Conservation (phyloP, 2,888 invertebrate species). For the Tortricodes alternella region DNA sequence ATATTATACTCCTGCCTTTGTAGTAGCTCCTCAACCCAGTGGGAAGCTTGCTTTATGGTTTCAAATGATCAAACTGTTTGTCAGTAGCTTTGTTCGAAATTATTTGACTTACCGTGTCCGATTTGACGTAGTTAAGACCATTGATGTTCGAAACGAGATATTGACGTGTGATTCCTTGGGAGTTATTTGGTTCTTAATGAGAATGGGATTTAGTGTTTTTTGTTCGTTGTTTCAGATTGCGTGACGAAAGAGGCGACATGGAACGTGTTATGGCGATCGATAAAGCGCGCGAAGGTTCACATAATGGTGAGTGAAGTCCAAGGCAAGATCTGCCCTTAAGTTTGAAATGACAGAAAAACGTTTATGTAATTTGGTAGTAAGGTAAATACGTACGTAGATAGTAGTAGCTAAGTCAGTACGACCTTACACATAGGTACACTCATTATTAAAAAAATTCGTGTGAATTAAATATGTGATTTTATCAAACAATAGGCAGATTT, state of each 20-base stretch:
- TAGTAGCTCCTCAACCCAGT: slow-evolving; percentile 74
- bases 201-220: slow-evolving; percentile 17
- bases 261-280: slow-evolving; percentile 91
- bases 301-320: slow-evolving; percentile 87
- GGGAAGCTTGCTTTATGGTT: slow-evolving; percentile 80
- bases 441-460: too few relatives aligned
- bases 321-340: not conserved
- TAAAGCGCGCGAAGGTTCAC: slow-evolving; percentile 93
- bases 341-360: not conserved
- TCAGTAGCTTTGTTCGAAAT: slow-evolving; percentile 75
- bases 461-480: too few relatives aligned
- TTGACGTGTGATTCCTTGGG: slow-evolving; percentile 46
- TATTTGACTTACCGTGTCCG: slow-evolving; percentile 68
- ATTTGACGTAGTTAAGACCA: slow-evolving; percentile 54
- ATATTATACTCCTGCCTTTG: slow-evolving; percentile 80
- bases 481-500: too few relatives aligned
- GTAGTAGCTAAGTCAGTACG: too few relatives aligned
- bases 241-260: slow-evolving; percentile 93
- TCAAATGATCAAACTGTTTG: slow-evolving; percentile 82
- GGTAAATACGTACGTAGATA: too few relatives aligned
- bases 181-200: slow-evolving; percentile 36
- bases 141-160: slow-evolving; percentile 65
- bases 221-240: slow-evolving; percentile 87
- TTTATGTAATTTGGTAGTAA: not conserved
- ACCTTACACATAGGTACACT: too few relatives aligned